Conservation (phyloP, 2,888 invertebrate species). For the Macrostomum cliftonense region DNA sequence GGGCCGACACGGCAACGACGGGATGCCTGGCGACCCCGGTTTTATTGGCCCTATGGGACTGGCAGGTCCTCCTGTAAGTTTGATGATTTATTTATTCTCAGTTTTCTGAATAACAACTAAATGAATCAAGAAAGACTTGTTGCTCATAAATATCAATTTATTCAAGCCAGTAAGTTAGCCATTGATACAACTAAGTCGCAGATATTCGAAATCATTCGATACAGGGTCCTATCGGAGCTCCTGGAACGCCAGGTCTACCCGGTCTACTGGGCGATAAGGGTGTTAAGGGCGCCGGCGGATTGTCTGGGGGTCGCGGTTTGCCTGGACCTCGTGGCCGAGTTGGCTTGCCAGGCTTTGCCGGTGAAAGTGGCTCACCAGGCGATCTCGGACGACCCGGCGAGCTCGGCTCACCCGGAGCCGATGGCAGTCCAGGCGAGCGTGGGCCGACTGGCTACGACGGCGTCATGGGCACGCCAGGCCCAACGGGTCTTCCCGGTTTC, state of each 20-base stretch:
- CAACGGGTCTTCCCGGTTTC: conserved; percentile 5
- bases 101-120: too few relatives aligned
- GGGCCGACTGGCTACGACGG: conserved; percentile 11
- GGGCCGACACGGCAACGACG: neutral
- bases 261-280: neutral
- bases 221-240: too few relatives aligned
- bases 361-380: neutral
- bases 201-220: too few relatives aligned
- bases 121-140: too few relatives aligned
- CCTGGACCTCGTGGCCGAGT: neutral
- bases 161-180: too few relatives aligned
- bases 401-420: neutral
- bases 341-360: neutral
- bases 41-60: too few relatives aligned
- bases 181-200: too few relatives aligned
- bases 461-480: conserved; percentile 12
- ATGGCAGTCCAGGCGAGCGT: conserved; percentile 4
- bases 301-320: neutral
- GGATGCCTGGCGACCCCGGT: neutral
- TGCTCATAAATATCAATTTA: too few relatives aligned
- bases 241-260: too few relatives aligned
- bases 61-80: too few relatives aligned
- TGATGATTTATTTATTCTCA: too few relatives aligned
- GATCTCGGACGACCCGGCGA: neutral
- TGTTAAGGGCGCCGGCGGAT: neutral